Evolutionary conservation across 1,140 invertebrate species (phyloP).

Genomic region (Asbolus verrucosus): DNA sequence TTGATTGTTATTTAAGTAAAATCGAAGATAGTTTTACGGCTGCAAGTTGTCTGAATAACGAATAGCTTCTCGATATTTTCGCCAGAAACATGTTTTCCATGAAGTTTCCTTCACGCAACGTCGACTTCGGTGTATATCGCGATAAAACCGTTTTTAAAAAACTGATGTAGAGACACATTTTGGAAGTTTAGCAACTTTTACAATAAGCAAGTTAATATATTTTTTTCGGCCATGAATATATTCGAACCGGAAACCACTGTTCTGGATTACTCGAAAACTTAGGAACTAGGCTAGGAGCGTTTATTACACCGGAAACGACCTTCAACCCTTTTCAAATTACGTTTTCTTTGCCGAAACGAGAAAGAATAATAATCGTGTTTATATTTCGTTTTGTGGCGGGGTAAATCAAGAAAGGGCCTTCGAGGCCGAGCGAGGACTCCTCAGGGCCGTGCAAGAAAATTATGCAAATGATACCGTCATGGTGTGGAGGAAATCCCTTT

Average conservation of each 20-base stretch:
- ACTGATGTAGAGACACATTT: neutral
- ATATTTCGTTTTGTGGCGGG: neutral
- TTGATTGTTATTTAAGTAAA: too few relatives aligned
- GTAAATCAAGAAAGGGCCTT: too few relatives aligned
- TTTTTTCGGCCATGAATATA: too few relatives aligned
- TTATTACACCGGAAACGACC: too few relatives aligned
- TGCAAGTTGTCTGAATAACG: too few relatives aligned
- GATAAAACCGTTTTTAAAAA: neutral
- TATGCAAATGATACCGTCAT: neutral
- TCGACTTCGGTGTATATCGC: neutral
- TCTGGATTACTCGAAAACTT: too few relatives aligned
- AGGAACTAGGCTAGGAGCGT: too few relatives aligned
- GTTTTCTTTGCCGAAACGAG: too few relatives aligned
- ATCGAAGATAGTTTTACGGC: too few relatives aligned
- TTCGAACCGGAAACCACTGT: too few relatives aligned
- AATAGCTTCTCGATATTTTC: neutral
- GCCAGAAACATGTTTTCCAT: neutral
- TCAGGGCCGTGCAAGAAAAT: slow-evolving; percentile 1
- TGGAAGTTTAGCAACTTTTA: neutral
- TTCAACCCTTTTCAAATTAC: too few relatives aligned
- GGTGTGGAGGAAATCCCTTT: slow-evolving; percentile 3
- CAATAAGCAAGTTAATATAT: neutral
- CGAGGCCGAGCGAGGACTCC: neutral
- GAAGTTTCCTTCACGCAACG: neutral
- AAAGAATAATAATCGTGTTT: too few relatives aligned